A percentile compares a stretch with the other conserved stretches of the same genome.
phyloP scores from a whole-genome alignment of 92 coral and sea anemone species.

The Actinernus sp. region DNA sequence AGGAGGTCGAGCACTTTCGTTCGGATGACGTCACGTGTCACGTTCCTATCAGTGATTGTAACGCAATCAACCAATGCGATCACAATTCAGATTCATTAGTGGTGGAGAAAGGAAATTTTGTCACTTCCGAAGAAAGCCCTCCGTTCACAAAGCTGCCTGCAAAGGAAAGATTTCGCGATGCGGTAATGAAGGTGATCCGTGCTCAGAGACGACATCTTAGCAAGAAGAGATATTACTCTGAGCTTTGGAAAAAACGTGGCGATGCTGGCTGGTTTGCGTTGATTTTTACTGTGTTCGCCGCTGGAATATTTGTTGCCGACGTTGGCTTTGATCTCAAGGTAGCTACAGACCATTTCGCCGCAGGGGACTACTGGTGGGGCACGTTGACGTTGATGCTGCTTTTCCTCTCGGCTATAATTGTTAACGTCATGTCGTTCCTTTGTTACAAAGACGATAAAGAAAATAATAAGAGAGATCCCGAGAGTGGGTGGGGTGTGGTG shows the following conservation, averaged over 20 bases:
- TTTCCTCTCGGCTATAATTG: constrained; percentile 54
- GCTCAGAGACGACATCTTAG: constrained; percentile 34
- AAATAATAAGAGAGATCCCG: constrained; percentile 42
- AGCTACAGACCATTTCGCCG: constrained; percentile 74
- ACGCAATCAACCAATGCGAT: too few species aligned
- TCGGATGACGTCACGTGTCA: too few species aligned
- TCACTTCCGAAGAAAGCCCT: too few species aligned
- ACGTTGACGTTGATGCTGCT: constrained; percentile 65
- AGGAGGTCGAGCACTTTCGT: too few species aligned
- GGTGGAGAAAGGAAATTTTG: too few species aligned
- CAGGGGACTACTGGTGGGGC: constrained; percentile 69
- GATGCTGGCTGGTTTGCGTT: constrained; percentile 70
- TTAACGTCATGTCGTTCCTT: constrained; percentile 73
- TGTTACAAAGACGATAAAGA: constrained; percentile 82
- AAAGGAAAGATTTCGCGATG: constrained; percentile 59
- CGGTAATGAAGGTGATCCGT: constrained; percentile 51
- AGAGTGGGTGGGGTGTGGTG: constrained; percentile 73
- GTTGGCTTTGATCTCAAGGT: constrained; percentile 79
- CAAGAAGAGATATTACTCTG: constrained; percentile 62
- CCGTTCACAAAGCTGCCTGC: constrained; percentile 35
- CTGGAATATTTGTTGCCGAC: constrained; percentile 74
- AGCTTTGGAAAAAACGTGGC: constrained; percentile 84
- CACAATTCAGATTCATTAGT: too few species aligned
- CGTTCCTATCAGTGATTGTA: too few species aligned
- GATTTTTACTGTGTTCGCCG: constrained; percentile 49